phyloP scores from a whole-genome alignment of 2,888 invertebrate species.

The Smittia aterrima region DNA sequence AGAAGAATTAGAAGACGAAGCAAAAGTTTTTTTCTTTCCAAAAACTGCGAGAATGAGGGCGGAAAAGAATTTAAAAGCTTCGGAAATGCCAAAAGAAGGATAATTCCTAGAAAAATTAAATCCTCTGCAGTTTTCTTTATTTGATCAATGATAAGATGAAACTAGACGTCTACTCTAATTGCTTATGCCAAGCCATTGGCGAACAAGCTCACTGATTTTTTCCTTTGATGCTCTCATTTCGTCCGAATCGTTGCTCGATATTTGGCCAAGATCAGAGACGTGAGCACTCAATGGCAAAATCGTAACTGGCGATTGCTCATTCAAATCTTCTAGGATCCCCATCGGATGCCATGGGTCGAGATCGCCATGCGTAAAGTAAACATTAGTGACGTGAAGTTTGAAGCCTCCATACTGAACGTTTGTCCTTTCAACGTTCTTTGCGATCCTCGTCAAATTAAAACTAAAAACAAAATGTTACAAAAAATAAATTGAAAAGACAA shows the following conservation, averaged over 20 bases:
- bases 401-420: conserved; percentile 56
- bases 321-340: conserved; percentile 52
- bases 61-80: too few relatives aligned
- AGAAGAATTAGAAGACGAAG: too few relatives aligned
- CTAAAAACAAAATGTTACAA: conserved; percentile 7
- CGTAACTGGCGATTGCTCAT: conserved; percentile 44
- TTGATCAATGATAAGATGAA: background rate
- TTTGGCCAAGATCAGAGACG: conserved; percentile 49
- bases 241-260: conserved; percentile 45
- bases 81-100: background rate
- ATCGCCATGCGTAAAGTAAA: conserved; percentile 58
- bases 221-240: conserved; percentile 50
- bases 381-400: conserved; percentile 54
- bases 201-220: conserved; percentile 46
- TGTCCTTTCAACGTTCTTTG: conserved; percentile 47
- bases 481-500: background rate
- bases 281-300: conserved; percentile 50
- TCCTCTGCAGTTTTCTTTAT: background rate
- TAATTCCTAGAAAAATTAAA: background rate
- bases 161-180: background rate
- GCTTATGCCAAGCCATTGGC: conserved; percentile 46
- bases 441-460: background rate
- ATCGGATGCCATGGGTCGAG: conserved; percentile 60
- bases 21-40: too few relatives aligned
- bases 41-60: too few relatives aligned